Evolutionary conservation across 2,888 invertebrate genomes (phyloP), one percentile per base, ranked within the genome.

Genomic region (Hydropsyche betteni): DNA sequence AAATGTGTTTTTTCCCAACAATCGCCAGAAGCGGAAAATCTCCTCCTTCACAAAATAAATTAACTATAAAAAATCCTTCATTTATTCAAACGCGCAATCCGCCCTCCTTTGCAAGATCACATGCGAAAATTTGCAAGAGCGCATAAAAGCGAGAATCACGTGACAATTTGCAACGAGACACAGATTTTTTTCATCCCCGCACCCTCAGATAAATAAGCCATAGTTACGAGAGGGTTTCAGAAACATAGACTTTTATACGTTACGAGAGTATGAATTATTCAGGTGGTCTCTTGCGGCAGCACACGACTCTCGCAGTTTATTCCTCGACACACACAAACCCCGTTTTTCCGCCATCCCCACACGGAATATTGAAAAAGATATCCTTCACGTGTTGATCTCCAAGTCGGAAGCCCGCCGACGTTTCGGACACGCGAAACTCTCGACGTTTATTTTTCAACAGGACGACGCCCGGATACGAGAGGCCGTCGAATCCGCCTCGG

Each of bases 231-330:
- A 51, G 68, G 73, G 76, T 51, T 69, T 76, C 73, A 68, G 55
- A 73, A 52, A 72, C 64, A 68, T 61, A 50, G 75, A 75, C 75
- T 72, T 72, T 75, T 70, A 75, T 71, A 69, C 71, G 51, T 72
- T 76, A 73, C 68, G 73, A 73, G 68, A 24, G 69, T 68, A 69
- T 76, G 76, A 76, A 76, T 76, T 73, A 76, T 76, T 76, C 76
- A 76, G 55, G 73, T 64, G 71, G 75, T 61, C 75, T 51, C 75
- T 33, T 69, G 69, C 53, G 70, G 53, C 24, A 70, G 53, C 70
- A 53, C 34, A 53, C 70, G 33, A 12, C 33, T 16, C 34, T n/a
- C 36, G 5, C 34, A 5, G 38, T 5, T 53, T 12, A 24, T 70
- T 52, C 34, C 33, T 70, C 70, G n/a, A 33, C 7, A 14, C 44